phyloP scores from a whole-genome alignment of 1,140 invertebrate species.

The Pentalonia nigronervosa region DNA sequence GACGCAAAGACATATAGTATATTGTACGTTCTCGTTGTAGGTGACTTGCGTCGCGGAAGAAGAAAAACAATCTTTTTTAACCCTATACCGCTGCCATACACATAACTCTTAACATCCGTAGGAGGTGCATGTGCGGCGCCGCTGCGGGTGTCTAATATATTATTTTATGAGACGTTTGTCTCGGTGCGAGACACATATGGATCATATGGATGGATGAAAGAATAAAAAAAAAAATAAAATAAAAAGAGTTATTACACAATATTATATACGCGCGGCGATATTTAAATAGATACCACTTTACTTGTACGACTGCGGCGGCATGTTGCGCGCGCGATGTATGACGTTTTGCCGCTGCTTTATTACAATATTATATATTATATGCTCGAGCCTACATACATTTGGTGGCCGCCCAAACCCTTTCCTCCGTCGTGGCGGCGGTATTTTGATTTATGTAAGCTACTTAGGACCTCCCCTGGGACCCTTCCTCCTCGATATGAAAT shows the following conservation, averaged over 20 bases:
- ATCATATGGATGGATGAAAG: background rate
- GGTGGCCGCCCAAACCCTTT: constrained; percentile 45
- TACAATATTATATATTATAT: background rate
- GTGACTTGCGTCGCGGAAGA: background rate
- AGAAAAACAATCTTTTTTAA: background rate
- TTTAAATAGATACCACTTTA: background rate
- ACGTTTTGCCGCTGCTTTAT: background rate
- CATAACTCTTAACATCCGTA: background rate
- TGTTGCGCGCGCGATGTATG: background rate
- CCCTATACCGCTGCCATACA: no score
- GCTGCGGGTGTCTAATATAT: background rate
- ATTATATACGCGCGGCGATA: background rate
- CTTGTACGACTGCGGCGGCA: background rate
- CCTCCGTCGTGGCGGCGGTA: background rate
- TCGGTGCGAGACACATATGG: background rate
- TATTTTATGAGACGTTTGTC: constrained; percentile 45
- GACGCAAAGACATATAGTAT: background rate
- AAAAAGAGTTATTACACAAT: constrained; percentile 19
- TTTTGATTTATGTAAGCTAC: constrained; percentile 53
- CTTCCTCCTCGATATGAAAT: constrained; percentile 3
- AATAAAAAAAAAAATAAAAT: background rate
- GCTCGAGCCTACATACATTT: background rate
- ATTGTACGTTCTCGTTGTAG: background rate
- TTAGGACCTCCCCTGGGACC: constrained; percentile 27
- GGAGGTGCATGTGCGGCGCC: background rate